Conservation (phyloP, 2,113 vertebrate genomes). For the Oryzias woworae region DNA sequence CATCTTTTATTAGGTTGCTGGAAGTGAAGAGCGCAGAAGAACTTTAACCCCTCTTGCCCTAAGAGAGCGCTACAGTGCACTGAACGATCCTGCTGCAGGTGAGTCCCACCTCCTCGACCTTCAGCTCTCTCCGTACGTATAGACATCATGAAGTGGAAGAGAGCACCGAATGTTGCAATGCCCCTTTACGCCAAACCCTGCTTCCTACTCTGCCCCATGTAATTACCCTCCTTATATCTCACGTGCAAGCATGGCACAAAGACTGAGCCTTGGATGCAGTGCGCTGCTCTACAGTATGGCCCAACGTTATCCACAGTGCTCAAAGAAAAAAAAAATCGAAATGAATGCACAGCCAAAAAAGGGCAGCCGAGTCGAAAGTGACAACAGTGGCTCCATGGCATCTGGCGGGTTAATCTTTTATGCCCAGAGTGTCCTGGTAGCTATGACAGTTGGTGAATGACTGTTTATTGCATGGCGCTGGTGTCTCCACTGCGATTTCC, state of each 20-base stretch:
- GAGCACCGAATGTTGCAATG: slow-evolving; percentile 69
- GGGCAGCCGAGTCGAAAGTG: slow-evolving; percentile 18
- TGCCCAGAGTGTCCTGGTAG: slow-evolving; percentile 55
- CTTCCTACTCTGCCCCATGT: slow-evolving; percentile 57
- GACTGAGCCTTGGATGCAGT: slow-evolving; percentile 74
- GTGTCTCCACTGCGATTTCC: slow-evolving; percentile 73
- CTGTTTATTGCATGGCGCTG: slow-evolving; percentile 77
- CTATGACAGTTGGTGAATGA: slow-evolving; percentile 62
- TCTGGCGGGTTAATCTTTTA: slow-evolving; percentile 21
- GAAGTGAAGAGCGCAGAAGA: slow-evolving; percentile 87
- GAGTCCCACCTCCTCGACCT: slow-evolving; percentile 57
- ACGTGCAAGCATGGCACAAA: slow-evolving; percentile 75
- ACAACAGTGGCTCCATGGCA: slow-evolving; percentile 49
- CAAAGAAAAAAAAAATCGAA: slow-evolving; percentile 25
- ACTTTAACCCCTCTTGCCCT: slow-evolving; percentile 89
- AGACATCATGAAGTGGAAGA: slow-evolving; percentile 30
- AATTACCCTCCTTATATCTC: slow-evolving; percentile 44
- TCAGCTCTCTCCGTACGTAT: slow-evolving; percentile 34
- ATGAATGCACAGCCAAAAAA: slow-evolving; percentile 43
- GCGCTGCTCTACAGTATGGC: slow-evolving; percentile 59
- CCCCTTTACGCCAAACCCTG: slow-evolving; percentile 52
- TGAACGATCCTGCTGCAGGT: slow-evolving; percentile 88
- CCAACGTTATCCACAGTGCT: slow-evolving; percentile 56
- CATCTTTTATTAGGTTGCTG: slow-evolving; percentile 73
- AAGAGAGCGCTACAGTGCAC: slow-evolving; percentile 88